Evolutionary conservation across 2,888 invertebrate species (phyloP), one percentile per base, ranked within the genome.

Genomic region (Drosophila emarginata): DNA sequence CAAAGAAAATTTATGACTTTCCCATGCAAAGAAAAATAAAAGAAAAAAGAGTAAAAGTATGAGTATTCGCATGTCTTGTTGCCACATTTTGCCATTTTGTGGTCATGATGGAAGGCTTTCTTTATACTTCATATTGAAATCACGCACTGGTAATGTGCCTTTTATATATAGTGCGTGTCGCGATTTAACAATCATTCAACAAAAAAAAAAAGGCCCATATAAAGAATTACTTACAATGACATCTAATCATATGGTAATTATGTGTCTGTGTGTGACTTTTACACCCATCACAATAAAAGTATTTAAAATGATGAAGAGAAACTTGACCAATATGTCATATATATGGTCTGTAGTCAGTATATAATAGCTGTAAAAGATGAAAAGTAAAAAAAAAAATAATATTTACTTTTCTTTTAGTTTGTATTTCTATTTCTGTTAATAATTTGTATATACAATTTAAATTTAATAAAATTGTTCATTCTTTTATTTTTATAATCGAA

Each of bases 121-220:
- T 23, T 32, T 60, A 26, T 26, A 74, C 45, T 83, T 82, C 71
- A 66, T 68, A 83, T 72, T 72, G 71, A 72, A 71, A 79, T 83
- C 83, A 83, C 83, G 84, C 79, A 81, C 69, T 73, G 59, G 57
- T 79, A 79, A 86, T 74, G 80, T 39, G 56, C 40, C 52, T 77
- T 80, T 82, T 78, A 82, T 83, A 61, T 54, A 74, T n/a, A 61
- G 72, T 80, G 83, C 86, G 82, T 86, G 82, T 72, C 21, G 64
- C 52, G 83, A 76, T 77, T 82, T 77, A 57, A 64, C 68, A 82
- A 85, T 72, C 45, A 45, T 23, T 5, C 9, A 52, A 57, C 21
- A 18, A 26, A 59, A 54, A 57, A 21, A 66, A 53, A 56, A 28
- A 64, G 58, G 52, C 50, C 26, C 57, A 52, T 3, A 9, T 45